These are phyloP conservation scores for Sylvicola fuscatus DNA, from an alignment of 2,888 invertebrate genomes.

Conservation along the genomic window DNA sequence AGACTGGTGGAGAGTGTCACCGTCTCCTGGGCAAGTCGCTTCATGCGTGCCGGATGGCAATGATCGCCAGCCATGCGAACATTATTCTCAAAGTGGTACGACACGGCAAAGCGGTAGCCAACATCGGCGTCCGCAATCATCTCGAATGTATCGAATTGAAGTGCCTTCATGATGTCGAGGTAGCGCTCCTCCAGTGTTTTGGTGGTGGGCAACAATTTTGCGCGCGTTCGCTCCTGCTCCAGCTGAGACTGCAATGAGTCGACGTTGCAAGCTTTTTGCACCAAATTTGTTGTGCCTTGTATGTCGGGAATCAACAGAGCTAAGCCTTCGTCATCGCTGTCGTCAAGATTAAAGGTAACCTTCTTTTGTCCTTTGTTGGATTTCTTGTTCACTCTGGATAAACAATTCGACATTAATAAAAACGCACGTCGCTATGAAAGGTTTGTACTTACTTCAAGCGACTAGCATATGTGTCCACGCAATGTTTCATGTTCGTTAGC, in stretches of 20 bases:
- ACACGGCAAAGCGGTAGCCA: conserved; percentile 63
- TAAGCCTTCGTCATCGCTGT: conserved; percentile 75
- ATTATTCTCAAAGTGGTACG: conserved; percentile 77
- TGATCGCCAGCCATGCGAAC: conserved; percentile 72
- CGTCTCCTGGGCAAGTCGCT: conserved; percentile 85
- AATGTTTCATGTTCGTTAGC: conserved; percentile 69
- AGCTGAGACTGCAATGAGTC: conserved; percentile 13
- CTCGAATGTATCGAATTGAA: conserved; percentile 84
- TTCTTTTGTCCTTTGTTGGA: conserved; percentile 28
- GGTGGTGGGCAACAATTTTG: conserved; percentile 29
- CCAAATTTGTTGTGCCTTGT: conserved; percentile 33
- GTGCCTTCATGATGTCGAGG: conserved; percentile 65
- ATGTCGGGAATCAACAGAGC: conserved; percentile 80
- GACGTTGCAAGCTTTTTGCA: conserved; percentile 18
- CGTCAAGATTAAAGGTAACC: conserved; percentile 30
- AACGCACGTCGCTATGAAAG: neutral
- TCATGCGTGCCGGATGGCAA: conserved; percentile 69
- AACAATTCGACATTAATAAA: conserved; percentile 1
- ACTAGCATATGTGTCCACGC: conserved; percentile 80
- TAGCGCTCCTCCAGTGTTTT: conserved; percentile 54
- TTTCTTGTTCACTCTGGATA: conserved; percentile 36
- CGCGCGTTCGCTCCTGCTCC: conserved; percentile 11
- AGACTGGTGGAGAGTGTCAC: conserved; percentile 82
- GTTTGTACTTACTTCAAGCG: conserved; percentile 44
- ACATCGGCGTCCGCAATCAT: conserved; percentile 68